Base-by-base conservation (phyloP, 2,113 vertebrate genomes). In the Notothenia coriiceps region DNA sequence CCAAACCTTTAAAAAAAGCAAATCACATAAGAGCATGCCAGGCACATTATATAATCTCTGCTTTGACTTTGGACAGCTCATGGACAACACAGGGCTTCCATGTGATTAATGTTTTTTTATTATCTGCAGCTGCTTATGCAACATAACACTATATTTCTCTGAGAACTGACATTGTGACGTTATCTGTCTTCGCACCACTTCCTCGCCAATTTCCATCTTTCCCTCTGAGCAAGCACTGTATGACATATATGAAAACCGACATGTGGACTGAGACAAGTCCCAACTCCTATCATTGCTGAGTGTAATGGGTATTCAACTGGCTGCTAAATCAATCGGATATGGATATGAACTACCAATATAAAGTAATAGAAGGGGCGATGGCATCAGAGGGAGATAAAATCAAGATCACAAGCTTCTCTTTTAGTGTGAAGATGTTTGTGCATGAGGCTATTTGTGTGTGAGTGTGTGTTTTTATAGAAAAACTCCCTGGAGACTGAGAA, bases 401-500 rank as follows among this genome's bases (percentile, higher is more conserved):
- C 5, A 18, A 61, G 51, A 64, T 11, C 59, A 59, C 2, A 0
- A 64, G 72, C 74, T 81, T 73, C 60, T 68, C 50, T 47, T 77
- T 83, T 47, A 78, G 68, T 86, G 83, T 51, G 33, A 67, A 50
- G 49, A 51, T 83, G 79, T 71, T 15, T 65, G 59, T 65, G 59
- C 67, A 50, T 79, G 62, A 17, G 72, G 40, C 66, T 82, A 83
- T 85, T 76, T 87, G 62, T 64, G 64, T 85, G 79, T 63, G 72
- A 40, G 35, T 74, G 2, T 62, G 68, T 84, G 65, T 86, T 76
- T 90, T 80, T 83, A 80, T 82, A 84, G 78, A 79, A 83, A 81
- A 81, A 59, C 79, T 90, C 82, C 81, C 86, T 51, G 51, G 84
- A 87, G 89, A 90, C 83, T 77, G 51, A 46, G 70, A 78, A 80